A percentile compares a stretch with the other conserved stretches of the same genome.
These are phyloP conservation scores for Hirudo medicinalis DNA, from an alignment of 1,140 invertebrate species.

Conservation along the genomic window DNA sequence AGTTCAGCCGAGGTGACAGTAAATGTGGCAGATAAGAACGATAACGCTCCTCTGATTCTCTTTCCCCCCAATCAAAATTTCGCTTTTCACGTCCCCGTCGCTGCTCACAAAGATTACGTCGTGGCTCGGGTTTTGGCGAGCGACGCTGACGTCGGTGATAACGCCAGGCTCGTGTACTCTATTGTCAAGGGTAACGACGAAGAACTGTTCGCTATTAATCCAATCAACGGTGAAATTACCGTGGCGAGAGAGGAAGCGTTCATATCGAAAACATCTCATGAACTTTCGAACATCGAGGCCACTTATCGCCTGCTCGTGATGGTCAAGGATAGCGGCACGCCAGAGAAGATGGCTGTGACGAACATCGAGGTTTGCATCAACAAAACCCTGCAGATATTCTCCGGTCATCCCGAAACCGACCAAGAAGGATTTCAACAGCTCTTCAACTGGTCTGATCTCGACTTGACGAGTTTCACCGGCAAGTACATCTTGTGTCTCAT, in stretches of 20 bases:
- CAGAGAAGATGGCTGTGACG: conserved; percentile 3
- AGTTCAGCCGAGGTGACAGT: conserved; percentile 17
- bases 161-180: conserved; percentile 16
- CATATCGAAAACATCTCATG: not conserved
- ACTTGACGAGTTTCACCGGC: not conserved
- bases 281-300: not conserved
- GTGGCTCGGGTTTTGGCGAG: conserved; percentile 12
- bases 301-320: not conserved
- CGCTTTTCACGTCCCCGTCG: not conserved
- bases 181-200: conserved; percentile 19
- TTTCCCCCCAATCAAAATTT: conserved; percentile 13
- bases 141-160: conserved; percentile 21
- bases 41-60: conserved; percentile 20
- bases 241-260: conserved; percentile 5
- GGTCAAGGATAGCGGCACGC: conserved; percentile 15
- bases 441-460: not conserved
- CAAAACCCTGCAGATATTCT: not conserved
- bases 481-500: conserved; percentile 5
- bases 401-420: not conserved
- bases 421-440: not conserved
- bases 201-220: conserved; percentile 17
- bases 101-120: conserved; percentile 2
- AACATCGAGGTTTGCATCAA: conserved; percentile 11
- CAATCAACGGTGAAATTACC: conserved; percentile 13
- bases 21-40: conserved; percentile 21